These are phyloP conservation scores for Nudaria mundana DNA, from an alignment of 2,888 invertebrate species.

Conservation along the genomic window DNA sequence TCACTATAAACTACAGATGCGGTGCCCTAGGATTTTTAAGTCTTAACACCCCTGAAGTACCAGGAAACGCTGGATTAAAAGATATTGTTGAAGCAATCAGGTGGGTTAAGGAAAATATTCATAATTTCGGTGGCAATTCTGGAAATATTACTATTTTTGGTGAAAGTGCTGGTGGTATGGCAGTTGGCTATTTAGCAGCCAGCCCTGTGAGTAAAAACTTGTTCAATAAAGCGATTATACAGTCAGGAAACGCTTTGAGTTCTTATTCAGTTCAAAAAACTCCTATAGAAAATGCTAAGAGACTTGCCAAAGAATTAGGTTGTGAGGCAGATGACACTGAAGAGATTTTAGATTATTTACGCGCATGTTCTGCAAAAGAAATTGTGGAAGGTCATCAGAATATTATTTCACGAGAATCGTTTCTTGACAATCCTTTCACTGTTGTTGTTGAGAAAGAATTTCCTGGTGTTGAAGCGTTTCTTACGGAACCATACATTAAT, in stretches of 20 bases:
- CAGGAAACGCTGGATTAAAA: slow-evolving; percentile 71
- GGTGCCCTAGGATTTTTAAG: slow-evolving; percentile 68
- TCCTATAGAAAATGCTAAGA: slow-evolving; percentile 57
- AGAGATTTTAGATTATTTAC: slow-evolving; percentile 62
- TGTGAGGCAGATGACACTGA: slow-evolving; percentile 56
- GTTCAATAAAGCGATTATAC: slow-evolving; percentile 62
- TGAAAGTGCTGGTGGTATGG: slow-evolving; percentile 58
- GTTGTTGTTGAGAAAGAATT: slow-evolving; percentile 68
- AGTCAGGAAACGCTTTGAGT: slow-evolving; percentile 58
- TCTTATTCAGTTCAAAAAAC: slow-evolving; percentile 48
- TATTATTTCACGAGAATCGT: slow-evolving; percentile 23
- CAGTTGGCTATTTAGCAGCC: slow-evolving; percentile 54
- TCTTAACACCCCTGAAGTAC: slow-evolving; percentile 67
- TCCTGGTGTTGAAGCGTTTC: slow-evolving; percentile 54
- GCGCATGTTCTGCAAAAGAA: slow-evolving; percentile 57
- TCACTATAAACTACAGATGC: slow-evolving; percentile 79
- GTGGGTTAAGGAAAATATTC: slow-evolving; percentile 69
- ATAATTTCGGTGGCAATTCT: slow-evolving; percentile 67
- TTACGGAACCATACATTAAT: slow-evolving; percentile 59
- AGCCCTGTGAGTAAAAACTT: slow-evolving; percentile 59
- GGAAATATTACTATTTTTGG: slow-evolving; percentile 69
- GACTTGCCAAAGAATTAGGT: slow-evolving; percentile 52
- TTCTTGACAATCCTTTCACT: slow-evolving; percentile 21
- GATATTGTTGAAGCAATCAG: slow-evolving; percentile 63
- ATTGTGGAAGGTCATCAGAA: slow-evolving; percentile 52